These are phyloP conservation scores for Baronia brevicornis DNA, from an alignment of 2,888 invertebrate genomes.

Conservation along the genomic window DNA sequence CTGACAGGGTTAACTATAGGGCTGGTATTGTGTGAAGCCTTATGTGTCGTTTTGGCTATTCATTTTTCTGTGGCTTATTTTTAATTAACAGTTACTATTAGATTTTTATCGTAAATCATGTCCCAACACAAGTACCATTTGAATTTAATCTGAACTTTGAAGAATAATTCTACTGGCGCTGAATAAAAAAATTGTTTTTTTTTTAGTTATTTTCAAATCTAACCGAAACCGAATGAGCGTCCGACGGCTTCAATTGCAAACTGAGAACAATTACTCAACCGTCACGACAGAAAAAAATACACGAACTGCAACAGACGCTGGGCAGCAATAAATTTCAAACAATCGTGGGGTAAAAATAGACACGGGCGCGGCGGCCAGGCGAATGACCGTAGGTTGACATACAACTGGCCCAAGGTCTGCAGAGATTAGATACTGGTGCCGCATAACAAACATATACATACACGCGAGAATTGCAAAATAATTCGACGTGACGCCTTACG, in stretches of 20 bases:
- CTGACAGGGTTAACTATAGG: too few species aligned
- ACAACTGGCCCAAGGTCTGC: constrained; percentile 70
- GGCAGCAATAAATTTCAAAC: constrained; percentile 61
- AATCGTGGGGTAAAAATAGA: constrained; percentile 65
- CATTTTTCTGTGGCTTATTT: too few species aligned
- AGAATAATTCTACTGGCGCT: too few species aligned
- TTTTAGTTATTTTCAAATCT: too few species aligned
- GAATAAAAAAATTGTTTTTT: too few species aligned
- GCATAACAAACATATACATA: constrained; percentile 56
- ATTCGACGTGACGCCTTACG: constrained; percentile 29
- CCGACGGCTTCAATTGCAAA: constrained; percentile 17
- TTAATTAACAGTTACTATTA: too few species aligned
- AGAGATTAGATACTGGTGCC: constrained; percentile 66
- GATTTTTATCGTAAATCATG: too few species aligned
- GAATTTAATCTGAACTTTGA: too few species aligned
- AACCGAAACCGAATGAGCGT: too few species aligned
- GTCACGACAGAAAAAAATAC: constrained; percentile 37
- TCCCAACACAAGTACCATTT: too few species aligned
- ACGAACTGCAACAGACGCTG: constrained; percentile 31
- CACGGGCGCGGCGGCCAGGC: constrained; percentile 45
- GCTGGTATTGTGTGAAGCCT: too few species aligned
- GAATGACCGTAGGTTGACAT: constrained; percentile 71
- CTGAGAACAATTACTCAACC: constrained; percentile 47
- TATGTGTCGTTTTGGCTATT: too few species aligned
- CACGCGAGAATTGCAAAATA: constrained; percentile 53